Evolutionary conservation across 2,113 vertebrate genomes (phyloP).

Genomic region (Sinocyclocheilus anophthalmus): DNA sequence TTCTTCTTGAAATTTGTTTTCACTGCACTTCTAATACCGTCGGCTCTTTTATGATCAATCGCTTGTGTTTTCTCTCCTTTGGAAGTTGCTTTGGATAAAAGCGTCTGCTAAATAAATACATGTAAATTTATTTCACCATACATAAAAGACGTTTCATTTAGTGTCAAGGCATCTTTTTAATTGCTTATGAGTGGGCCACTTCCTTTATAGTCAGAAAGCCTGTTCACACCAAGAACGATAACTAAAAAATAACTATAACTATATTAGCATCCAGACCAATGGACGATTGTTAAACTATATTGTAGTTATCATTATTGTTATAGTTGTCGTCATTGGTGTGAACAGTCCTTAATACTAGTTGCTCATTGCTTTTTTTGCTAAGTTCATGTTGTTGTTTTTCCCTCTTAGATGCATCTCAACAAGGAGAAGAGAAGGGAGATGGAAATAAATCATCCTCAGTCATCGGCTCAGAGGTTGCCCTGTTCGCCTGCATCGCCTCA

Average conservation of each 20-base stretch:
- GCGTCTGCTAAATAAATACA: slow-evolving; percentile 21
- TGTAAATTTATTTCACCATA: slow-evolving; percentile 19
- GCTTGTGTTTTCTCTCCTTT: neutral
- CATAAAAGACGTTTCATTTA: slow-evolving; percentile 8
- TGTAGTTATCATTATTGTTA: too few relatives aligned
- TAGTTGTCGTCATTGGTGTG: too few relatives aligned
- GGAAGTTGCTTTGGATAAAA: slow-evolving; percentile 20
- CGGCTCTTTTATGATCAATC: slow-evolving; percentile 31
- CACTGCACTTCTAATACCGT: neutral
- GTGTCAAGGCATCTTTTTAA: slow-evolving; percentile 27
- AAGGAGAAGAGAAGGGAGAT: slow-evolving; percentile 63
- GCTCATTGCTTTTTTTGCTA: too few relatives aligned
- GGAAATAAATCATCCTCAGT: slow-evolving; percentile 85
- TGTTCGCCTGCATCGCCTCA: slow-evolving; percentile 95
- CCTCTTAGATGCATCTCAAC: slow-evolving; percentile 56
- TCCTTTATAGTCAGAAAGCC: neutral
- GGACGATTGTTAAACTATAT: too few relatives aligned
- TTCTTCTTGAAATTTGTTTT: slow-evolving; percentile 27
- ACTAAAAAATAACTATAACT: too few relatives aligned
- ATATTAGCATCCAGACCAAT: too few relatives aligned
- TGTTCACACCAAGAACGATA: too few relatives aligned
- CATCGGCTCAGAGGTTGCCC: slow-evolving; percentile 94
- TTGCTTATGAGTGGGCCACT: neutral
- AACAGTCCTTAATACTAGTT: too few relatives aligned
- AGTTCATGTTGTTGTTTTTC: neutral